Base-by-base conservation (phyloP, 2,888 invertebrate species). In the Maniola hyperantus region DNA sequence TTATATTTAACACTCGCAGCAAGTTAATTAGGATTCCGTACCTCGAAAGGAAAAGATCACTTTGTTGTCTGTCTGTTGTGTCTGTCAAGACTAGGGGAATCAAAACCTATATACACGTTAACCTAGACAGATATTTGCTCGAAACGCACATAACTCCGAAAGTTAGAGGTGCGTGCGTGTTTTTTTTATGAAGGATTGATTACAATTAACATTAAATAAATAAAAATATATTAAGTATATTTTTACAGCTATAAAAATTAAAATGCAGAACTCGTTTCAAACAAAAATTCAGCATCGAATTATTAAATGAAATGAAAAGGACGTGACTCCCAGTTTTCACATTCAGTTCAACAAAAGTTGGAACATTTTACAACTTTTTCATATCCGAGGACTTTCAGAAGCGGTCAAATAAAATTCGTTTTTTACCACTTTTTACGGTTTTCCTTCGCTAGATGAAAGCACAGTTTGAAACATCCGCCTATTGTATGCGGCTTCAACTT, bases 311-410 rank as follows among this genome's bases (percentile, higher is more conserved):
- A 42, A 57, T 13, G 15, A 20, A 57, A 57, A 39, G 55, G 55
- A 55, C 57, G 57, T 42, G 57, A 57, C 57, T 20, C 20, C 7
- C 20, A 11, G 57, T 6, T 39, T 39, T 39, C 18, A 57, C 18
- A 57, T 57, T 42, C 20, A 42, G 39, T 57, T 57, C 42, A 57
- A 57, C 57, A 57, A 57, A 57, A 57, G 57, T 57, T 55, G 8
- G 15, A 42, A 57, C 57, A 26, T 51, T 51, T 51, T 20, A 51
- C 50, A 42, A 57, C 36, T 57, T 57, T 55, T 57, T 34, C 36
- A 57, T 57, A 42, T 39, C 57, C 57, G 57, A 55, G 55, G 39
- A 57, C 57, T 42, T 57, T 57, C 39, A 20, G 26, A 13, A 18
- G 42, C 57, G 20, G 57, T 57, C 57, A 57, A 26, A 57, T 57